Percentiles rank a stretch among this genome's conserved stretches.
phyloP scores from a whole-genome alignment of 2,797 vertebrate genomes.

The Phalanger gymnotis region DNA sequence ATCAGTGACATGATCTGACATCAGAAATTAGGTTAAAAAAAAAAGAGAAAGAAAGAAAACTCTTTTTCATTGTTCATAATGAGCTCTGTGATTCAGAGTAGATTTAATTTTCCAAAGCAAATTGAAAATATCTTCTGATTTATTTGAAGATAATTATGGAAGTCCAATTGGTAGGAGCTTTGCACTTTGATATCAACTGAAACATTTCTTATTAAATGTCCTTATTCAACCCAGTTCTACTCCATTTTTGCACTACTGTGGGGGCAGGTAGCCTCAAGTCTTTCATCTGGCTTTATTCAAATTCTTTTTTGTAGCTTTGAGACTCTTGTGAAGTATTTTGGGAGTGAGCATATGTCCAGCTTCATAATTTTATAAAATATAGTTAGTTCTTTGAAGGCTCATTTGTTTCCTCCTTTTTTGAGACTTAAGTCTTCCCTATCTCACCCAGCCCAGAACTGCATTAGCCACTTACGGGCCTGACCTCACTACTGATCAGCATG shows the following conservation, averaged over 20 bases:
- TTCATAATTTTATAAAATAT: neutral
- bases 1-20: neutral
- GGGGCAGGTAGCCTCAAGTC: neutral
- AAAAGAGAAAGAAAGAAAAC: neutral
- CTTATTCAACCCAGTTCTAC: neutral
- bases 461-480: neutral
- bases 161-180: neutral
- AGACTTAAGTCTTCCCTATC: neutral
- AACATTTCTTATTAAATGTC: neutral
- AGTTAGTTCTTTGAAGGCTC: neutral
- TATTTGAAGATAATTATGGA: neutral
- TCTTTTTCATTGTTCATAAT: neutral
- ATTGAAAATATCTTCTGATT: neutral
- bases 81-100: neutral
- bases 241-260: neutral
- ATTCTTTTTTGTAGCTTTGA: slow-evolving; percentile 9
- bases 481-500: neutral
- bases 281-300: slow-evolving; percentile 34
- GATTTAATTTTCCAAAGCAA: neutral
- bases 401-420: neutral
- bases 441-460: neutral
- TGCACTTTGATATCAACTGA: neutral
- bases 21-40: neutral
- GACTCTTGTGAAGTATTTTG: neutral
- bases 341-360: neutral